Evolutionary conservation across 2,797 vertebrate genomes (phyloP).

Genomic region (Hemitrygon akajei): DNA sequence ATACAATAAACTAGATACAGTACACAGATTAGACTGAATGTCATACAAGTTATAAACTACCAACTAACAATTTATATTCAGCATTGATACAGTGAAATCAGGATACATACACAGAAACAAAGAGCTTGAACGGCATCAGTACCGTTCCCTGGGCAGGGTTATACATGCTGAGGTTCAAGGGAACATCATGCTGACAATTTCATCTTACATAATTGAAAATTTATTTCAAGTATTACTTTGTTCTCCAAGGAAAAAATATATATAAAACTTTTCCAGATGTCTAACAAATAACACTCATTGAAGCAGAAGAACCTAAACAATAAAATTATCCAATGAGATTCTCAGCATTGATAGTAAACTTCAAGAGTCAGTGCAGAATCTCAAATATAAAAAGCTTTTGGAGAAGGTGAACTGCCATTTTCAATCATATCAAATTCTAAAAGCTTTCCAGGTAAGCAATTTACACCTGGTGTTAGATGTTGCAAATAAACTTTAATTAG

Average conservation of each 20-base stretch:
- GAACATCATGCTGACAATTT: conserved; percentile 4
- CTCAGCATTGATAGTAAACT: not conserved
- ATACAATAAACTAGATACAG: not conserved
- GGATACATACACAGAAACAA: not conserved
- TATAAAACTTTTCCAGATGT: conserved; percentile 3
- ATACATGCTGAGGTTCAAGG: not conserved
- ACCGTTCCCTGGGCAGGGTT: not conserved
- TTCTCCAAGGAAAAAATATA: not conserved
- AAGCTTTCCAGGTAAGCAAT: not conserved
- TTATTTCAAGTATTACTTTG: not conserved
- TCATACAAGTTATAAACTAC: not conserved
- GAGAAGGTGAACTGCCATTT: not conserved
- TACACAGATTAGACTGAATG: too few relatives aligned
- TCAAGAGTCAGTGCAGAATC: not conserved
- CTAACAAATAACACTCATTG: not conserved
- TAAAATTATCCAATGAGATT: not conserved
- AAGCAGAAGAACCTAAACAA: not conserved
- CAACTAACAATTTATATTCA: not conserved
- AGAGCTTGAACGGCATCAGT: not conserved
- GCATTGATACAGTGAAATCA: not conserved
- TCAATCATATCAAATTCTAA: not conserved
- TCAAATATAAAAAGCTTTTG: not conserved
- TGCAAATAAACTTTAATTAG: not conserved
- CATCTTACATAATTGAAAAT: not conserved
- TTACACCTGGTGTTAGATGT: not conserved